Evolutionary conservation across 2,113 vertebrate species (phyloP), one percentile per base, ranked within the genome.

Genomic region (Sclerurus mexicanus): DNA sequence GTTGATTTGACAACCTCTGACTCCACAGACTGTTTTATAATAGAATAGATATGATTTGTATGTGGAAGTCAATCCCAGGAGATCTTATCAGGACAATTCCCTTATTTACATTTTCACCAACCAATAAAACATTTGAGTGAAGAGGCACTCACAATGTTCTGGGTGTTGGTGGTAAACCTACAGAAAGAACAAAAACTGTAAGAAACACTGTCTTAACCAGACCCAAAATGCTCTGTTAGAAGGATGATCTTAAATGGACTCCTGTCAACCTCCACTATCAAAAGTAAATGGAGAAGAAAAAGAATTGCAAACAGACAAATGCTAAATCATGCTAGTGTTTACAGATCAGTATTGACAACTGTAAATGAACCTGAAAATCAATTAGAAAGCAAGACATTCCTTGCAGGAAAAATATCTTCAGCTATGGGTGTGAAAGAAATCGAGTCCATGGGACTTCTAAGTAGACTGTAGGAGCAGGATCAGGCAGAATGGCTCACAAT

Each of bases 171-270:
- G 33, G 20, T 60, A 35, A 72, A 50, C 20, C 30, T 55, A 39
- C 6, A 83, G 27, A 56, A 66, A 82, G 37, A 80, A 14, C 1
- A 68, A 74, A 76, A 50, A 0, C 1, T 0, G 0, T 39, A 60
- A 58, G 33, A 82, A 90, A 35, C 7, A 14, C 14, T 50, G 9
- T 14, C 25, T 77, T 92, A 53, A 33, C 25, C 25, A 83, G 44
- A 22, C 20, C 30, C n/a, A 52, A 82, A 87, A 87, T 60, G 3
- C 22, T 78, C 14, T 63, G 19, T 40, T 77, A 67, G 14, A 83
- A 16, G 8, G 4, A 42, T 39, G 10, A 14, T 40, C 42, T 63
- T 84, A 49, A 76, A 85, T 78, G 8, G 77, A 4, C 10, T 35
- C 7, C 5, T 4, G 12, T 27, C 47, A 77, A 31, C 77, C 63